Base-by-base conservation (phyloP, 2,113 vertebrate genomes). In the Piliocolobus tephrosceles region DNA sequence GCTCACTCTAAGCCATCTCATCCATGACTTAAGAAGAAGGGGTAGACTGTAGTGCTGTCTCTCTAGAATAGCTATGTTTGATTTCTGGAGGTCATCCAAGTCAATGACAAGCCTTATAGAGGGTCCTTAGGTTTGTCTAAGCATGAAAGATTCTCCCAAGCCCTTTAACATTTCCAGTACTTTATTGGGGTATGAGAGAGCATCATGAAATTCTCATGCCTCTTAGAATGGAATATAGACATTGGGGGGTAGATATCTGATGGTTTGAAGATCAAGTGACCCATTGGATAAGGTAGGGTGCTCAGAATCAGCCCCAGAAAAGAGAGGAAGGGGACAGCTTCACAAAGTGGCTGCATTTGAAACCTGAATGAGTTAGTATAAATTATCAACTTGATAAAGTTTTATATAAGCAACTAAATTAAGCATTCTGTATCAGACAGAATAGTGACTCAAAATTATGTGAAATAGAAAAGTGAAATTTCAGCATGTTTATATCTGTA, bases 41-140 rank as follows among this genome's bases (percentile, higher is more conserved):
- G 12, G 25, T 3, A 14, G 16, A 8, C 20, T 3, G 2, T 4
- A n/a, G 22, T 20, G 3, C 0, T 73, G 2, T 17, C 9, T 75
- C 2, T 57, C 73, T 25, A 47, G 13, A 52, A 47, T 35, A 13
- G 13, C 2, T 78, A 12, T 38, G 47, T 9, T 35, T 64, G 73
- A 79, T 40, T 66, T 13, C n/a, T 88, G 30, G 10, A 43, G 45
- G 50, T 38, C 4, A 75, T 50, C 6, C 5, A 64, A 45, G 3
- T 1, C 3, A 10, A 61, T 72, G n/a, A 47, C 5, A 55, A 45
- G 47, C 17, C 30, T 76, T 45, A 10, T 68, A 55, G 17, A 75
- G 10, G 38, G 6, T 55, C 25, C 11, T 38, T 6, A 86, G 6
- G 4, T 22, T 92, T 64, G 8, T 78, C 32, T 30, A 78, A 70